These are phyloP conservation scores for Tuta absoluta DNA, from an alignment of 2,888 invertebrate genomes.

Conservation along the genomic window DNA sequence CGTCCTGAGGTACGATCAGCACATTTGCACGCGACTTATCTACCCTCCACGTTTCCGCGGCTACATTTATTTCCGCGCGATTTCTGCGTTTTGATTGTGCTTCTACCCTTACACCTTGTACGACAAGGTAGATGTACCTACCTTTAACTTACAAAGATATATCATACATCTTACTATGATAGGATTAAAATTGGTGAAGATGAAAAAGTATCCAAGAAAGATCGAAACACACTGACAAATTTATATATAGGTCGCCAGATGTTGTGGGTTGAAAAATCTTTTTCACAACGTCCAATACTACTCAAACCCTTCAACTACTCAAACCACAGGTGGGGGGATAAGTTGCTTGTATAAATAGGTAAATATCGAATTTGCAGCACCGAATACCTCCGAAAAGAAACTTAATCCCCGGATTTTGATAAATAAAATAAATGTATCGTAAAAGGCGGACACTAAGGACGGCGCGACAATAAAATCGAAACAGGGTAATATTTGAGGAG, in stretches of 20 bases:
- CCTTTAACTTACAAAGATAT: conserved; percentile 15
- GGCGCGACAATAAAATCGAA: conserved; percentile 72
- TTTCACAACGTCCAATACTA: too few species aligned
- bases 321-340: too few species aligned
- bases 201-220: too few species aligned
- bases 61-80: conserved; percentile 75
- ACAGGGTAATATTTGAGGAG: conserved; percentile 64
- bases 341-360: too few species aligned
- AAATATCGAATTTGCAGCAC: conserved; percentile 14
- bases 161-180: too few species aligned
- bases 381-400: conserved; percentile 40
- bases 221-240: too few species aligned
- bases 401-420: conserved; percentile 64
- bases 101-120: conserved; percentile 15
- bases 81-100: conserved; percentile 62
- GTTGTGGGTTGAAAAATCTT: too few species aligned
- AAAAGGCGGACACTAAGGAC: conserved; percentile 56
- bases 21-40: conserved; percentile 73
- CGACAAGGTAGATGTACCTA: background rate
- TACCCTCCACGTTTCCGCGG: conserved; percentile 60
- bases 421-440: conserved; percentile 73
- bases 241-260: too few species aligned
- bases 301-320: too few species aligned
- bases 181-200: too few species aligned
- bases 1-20: conserved; percentile 49